Percentiles rank a stretch among this genome's conserved stretches.
Conservation (phyloP, 2,888 invertebrate species). For the Beris chalybata region DNA sequence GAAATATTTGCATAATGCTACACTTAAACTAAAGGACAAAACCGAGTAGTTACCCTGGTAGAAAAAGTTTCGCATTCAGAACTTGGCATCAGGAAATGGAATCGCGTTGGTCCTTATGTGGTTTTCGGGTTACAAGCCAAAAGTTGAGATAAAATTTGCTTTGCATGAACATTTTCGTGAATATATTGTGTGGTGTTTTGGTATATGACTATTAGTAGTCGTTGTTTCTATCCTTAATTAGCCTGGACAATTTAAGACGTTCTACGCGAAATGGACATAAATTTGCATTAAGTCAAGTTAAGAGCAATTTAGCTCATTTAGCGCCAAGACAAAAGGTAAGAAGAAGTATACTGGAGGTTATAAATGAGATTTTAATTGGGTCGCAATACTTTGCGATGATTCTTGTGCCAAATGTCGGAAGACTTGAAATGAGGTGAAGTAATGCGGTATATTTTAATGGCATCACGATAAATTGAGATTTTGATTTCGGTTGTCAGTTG, state of each 20-base stretch:
- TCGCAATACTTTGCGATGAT: not conserved
- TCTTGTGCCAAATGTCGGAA: no score
- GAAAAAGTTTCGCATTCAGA: no score
- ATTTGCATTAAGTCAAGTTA: slow-evolving; percentile 24
- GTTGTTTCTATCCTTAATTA: slow-evolving; percentile 14
- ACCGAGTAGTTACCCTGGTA: no score
- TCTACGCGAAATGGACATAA: slow-evolving; percentile 20
- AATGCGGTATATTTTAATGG: no score
- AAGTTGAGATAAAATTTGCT: not conserved
- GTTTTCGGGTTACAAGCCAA: not conserved
- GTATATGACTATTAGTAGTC: not conserved
- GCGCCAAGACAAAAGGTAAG: slow-evolving; percentile 4
- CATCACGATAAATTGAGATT: no score
- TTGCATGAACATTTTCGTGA: not conserved
- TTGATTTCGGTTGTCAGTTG: no score
- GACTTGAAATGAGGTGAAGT: no score
- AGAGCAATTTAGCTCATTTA: slow-evolving; percentile 21
- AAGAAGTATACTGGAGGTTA: not conserved
- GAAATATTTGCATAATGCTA: no score
- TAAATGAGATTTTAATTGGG: slow-evolving; percentile 23
- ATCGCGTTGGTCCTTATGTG: no score
- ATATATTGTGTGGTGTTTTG: not conserved
- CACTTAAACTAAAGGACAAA: no score
- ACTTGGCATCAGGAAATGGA: no score
- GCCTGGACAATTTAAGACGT: slow-evolving; percentile 13